phyloP scores from a whole-genome alignment of 2,113 vertebrate genomes.

The Ctenomys sociabilis region DNA sequence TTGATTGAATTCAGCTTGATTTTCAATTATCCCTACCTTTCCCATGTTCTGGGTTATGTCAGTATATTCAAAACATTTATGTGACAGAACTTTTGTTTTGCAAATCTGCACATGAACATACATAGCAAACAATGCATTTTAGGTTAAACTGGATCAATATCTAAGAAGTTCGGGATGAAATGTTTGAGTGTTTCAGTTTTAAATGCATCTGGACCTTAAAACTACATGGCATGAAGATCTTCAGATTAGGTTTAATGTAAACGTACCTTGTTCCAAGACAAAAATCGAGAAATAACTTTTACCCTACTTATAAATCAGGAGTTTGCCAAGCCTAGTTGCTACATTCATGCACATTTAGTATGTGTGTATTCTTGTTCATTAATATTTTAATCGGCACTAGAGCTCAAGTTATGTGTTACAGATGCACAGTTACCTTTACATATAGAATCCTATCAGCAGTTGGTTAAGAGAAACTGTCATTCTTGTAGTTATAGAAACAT shows the following conservation, averaged over 20 bases:
- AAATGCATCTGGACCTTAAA: slow-evolving; percentile 51
- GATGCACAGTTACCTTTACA: background rate
- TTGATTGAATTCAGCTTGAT: slow-evolving; percentile 54
- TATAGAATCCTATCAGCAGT: background rate
- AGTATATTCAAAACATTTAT: slow-evolving; percentile 37
- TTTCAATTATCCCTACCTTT: slow-evolving; percentile 36
- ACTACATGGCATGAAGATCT: background rate
- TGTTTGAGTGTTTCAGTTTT: slow-evolving; percentile 50
- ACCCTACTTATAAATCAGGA: background rate
- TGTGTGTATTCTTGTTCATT: background rate
- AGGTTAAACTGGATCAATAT: background rate
- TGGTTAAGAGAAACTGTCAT: too few species aligned
- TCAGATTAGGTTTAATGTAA: background rate
- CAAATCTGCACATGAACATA: background rate
- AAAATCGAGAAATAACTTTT: slow-evolving; percentile 48
- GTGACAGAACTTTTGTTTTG: background rate
- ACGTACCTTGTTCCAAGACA: slow-evolving; percentile 8
- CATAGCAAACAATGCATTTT: slow-evolving; percentile 18
- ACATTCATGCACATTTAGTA: background rate
- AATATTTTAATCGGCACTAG: background rate
- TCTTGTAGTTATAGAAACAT: background rate
- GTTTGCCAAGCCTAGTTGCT: slow-evolving; percentile 21
- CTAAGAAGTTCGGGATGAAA: background rate
- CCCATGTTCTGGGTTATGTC: background rate
- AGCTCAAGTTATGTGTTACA: background rate